A percentile compares a stretch with the other conserved stretches of the same genome.
Conservation (phyloP, 1,140 invertebrate genomes). For the Drosophila ohnishii region DNA sequence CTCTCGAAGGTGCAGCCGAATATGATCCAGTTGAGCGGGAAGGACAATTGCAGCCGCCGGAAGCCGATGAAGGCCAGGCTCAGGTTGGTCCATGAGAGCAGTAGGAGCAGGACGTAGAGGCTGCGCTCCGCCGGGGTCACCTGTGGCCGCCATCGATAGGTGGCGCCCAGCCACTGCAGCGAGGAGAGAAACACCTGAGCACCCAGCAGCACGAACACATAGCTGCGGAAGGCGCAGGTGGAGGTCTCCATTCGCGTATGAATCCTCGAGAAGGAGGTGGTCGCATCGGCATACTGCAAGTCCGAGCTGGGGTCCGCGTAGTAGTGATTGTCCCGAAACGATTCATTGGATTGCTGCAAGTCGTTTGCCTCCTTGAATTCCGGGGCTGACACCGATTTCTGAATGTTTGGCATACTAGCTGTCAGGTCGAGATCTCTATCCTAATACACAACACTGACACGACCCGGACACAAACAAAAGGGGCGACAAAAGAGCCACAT, state of each 20-base stretch:
- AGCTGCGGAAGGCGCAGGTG: conserved; percentile 20
- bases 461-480: conserved; percentile 7
- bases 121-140: conserved; percentile 24
- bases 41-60: conserved; percentile 51
- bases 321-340: background rate
- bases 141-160: conserved; percentile 44
- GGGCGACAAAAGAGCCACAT: conserved; percentile 17
- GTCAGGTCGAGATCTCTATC: conserved; percentile 20
- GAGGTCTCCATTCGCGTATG: background rate
- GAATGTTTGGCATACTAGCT: conserved; percentile 37
- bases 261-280: background rate
- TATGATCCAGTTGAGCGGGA: conserved; percentile 58
- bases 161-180: conserved; percentile 50
- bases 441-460: conserved; percentile 25
- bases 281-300: background rate
- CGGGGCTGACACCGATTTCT: conserved; percentile 33
- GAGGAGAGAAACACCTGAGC: conserved; percentile 41
- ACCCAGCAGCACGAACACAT: conserved; percentile 40
- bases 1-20: conserved; percentile 57
- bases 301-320: background rate
- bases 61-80: conserved; percentile 52
- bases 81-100: conserved; percentile 51
- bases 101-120: conserved; percentile 38
- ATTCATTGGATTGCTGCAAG: background rate
- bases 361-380: conserved; percentile 13